A percentile compares a stretch with the other conserved stretches of the same genome.
phyloP scores from a whole-genome alignment of 64 coral and sea anemone genomes.

The Dendronephthya gigantea region DNA sequence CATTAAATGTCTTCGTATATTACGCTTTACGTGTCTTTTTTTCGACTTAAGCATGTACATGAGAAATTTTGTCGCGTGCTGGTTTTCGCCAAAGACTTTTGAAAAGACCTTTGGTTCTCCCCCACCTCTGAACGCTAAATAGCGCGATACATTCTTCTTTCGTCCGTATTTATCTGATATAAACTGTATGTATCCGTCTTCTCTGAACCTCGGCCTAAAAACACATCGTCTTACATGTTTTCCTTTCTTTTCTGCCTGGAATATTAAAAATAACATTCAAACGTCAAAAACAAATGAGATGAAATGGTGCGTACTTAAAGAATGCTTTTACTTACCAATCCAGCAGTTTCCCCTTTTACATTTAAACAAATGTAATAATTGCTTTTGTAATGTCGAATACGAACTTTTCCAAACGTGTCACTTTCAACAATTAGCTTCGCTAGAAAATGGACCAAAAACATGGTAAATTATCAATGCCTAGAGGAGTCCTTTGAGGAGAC shows the following conservation, averaged over 20 bases:
- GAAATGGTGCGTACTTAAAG: too few relatives aligned
- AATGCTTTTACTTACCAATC: neutral
- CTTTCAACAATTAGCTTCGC: neutral
- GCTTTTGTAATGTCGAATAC: neutral
- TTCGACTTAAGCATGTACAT: neutral
- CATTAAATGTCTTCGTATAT: neutral
- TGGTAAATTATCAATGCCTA: too few relatives aligned
- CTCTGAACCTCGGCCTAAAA: neutral
- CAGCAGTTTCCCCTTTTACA: neutral
- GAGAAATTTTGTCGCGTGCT: neutral
- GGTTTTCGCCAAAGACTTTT: neutral
- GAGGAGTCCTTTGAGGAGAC: too few relatives aligned
- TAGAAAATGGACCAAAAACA: too few relatives aligned
- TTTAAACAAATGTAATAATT: slow-evolving; percentile 11
- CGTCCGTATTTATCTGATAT: neutral
- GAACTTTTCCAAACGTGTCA: neutral
- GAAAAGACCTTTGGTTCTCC: neutral
- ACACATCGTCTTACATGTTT: neutral
- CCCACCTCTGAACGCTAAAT: neutral
- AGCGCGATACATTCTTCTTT: neutral
- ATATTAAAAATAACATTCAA: too few relatives aligned
- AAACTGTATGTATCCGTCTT: neutral
- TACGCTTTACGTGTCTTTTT: neutral
- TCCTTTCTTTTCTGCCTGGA: neutral
- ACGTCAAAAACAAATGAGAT: too few relatives aligned